Conservation (phyloP, 2,113 vertebrate species). For the Ornithorhynchus anatinus region DNA sequence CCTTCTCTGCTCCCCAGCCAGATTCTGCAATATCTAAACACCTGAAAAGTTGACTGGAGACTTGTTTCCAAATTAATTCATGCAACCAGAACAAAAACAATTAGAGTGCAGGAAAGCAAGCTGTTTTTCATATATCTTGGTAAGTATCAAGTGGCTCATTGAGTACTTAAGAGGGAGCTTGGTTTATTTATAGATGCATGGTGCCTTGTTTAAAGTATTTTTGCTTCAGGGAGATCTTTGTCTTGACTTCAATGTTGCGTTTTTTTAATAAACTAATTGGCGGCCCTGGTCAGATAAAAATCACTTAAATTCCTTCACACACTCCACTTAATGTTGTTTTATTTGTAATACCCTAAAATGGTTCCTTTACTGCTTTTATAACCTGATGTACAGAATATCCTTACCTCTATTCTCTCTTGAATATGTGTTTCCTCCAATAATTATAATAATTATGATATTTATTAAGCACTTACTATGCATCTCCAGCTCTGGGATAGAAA, state of each 20-base stretch:
- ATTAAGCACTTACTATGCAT: too few relatives aligned
- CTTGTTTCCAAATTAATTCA: not conserved
- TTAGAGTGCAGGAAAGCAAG: not conserved
- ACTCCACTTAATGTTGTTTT: not conserved
- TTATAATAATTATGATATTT: too few relatives aligned
- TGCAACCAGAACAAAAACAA: not conserved
- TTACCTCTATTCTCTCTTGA: not conserved
- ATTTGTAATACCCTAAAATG: not conserved
- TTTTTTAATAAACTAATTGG: too few relatives aligned
- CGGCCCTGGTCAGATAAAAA: too few relatives aligned
- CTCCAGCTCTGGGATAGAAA: too few relatives aligned
- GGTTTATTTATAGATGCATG: not conserved
- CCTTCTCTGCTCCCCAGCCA: not conserved
- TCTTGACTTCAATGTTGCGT: too few relatives aligned
- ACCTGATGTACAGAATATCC: not conserved
- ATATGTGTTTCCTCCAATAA: not conserved
- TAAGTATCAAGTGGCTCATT: not conserved
- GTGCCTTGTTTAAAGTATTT: not conserved
- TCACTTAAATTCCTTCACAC: not conserved
- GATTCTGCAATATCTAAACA: slow-evolving; percentile 6
- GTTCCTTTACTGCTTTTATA: not conserved
- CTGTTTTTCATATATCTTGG: not conserved
- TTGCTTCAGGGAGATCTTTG: not conserved
- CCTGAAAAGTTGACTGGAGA: not conserved
- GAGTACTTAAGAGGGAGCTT: not conserved